Evolutionary conservation across 2,797 vertebrate species (phyloP).

Genomic region (Pangasius mekongensis): DNA sequence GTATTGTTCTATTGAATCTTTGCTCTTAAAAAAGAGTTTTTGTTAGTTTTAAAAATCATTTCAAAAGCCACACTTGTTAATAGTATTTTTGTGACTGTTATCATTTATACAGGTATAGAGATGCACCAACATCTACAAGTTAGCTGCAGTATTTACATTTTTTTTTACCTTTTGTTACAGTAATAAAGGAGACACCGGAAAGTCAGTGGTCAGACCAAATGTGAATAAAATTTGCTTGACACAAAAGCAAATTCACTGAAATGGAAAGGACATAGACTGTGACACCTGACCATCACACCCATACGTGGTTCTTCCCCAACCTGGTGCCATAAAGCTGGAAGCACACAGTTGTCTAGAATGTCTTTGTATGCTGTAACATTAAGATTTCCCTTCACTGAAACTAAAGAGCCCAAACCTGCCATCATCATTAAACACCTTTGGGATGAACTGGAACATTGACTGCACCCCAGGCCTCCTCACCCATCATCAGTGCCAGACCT

Average conservation of each 20-base stretch:
- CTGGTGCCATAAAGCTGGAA: not conserved
- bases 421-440: not conserved
- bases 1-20: not conserved
- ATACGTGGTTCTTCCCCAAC: not conserved
- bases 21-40: not conserved
- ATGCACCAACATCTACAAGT: not conserved
- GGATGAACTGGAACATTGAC: not conserved
- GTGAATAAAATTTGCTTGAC: not conserved
- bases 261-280: not conserved
- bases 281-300: not conserved
- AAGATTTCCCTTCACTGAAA: not conserved
- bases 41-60: not conserved
- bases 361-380: not conserved
- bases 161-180: not conserved
- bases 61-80: not conserved
- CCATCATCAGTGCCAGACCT: not conserved
- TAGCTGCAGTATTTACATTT: not conserved
- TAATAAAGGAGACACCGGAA: not conserved
- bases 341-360: not conserved
- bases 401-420: not conserved
- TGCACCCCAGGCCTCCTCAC: not conserved
- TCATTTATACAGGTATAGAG: not conserved
- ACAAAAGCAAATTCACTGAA: not conserved
- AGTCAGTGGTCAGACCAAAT: not conserved
- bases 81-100: not conserved